phyloP scores from a whole-genome alignment of 1,140 invertebrate genomes.

The Drosophila lacteicornis region DNA sequence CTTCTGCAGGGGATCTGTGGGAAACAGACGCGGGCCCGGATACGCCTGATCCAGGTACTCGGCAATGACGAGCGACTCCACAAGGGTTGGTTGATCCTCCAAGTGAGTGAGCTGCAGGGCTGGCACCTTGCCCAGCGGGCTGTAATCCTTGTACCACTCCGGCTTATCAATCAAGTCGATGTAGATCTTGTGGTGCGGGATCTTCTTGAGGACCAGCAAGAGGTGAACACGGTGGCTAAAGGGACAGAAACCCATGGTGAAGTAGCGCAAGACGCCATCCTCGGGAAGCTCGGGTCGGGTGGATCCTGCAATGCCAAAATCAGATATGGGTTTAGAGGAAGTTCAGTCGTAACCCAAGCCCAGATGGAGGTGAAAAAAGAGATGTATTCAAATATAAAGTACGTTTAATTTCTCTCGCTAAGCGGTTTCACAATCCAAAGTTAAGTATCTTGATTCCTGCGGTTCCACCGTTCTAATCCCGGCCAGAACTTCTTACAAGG shows the following conservation, averaged over 20 bases:
- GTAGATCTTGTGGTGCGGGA: slow-evolving; percentile 93
- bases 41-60: slow-evolving; percentile 94
- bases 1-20: slow-evolving; percentile 90
- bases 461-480: background rate
- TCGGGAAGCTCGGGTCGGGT: slow-evolving; percentile 87
- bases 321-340: background rate
- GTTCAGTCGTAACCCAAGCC: background rate
- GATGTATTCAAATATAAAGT: too few species aligned
- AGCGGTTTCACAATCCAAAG: slow-evolving; percentile 19
- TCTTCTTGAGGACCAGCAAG: slow-evolving; percentile 92
- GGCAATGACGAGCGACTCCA: slow-evolving; percentile 92
- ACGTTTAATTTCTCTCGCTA: slow-evolving; percentile 20
- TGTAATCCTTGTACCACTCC: slow-evolving; percentile 90
- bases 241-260: slow-evolving; percentile 96
- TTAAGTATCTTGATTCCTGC: slow-evolving; percentile 19
- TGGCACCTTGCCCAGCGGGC: slow-evolving; percentile 92
- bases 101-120: slow-evolving; percentile 89
- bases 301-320: slow-evolving; percentile 86
- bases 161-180: slow-evolving; percentile 94
- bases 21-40: slow-evolving; percentile 87
- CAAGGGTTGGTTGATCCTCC: slow-evolving; percentile 87
- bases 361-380: background rate
- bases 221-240: slow-evolving; percentile 93
- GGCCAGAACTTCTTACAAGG: slow-evolving; percentile 6
- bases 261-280: slow-evolving; percentile 90